Evolutionary conservation across 2,888 invertebrate species (phyloP).

Genomic region (Rhagophthalmus giganteus): DNA sequence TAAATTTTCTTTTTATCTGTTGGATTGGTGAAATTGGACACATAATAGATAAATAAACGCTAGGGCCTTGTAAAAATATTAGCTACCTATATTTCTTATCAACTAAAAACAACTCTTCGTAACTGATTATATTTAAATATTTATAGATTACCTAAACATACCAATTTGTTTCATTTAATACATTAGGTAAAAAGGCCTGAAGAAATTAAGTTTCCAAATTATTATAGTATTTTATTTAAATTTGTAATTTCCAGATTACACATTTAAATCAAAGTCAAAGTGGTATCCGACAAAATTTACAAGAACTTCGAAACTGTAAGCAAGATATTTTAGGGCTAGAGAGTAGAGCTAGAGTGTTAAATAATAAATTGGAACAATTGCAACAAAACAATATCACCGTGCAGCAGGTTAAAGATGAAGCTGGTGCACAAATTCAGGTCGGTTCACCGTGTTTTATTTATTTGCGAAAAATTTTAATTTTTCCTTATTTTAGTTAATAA

Average conservation of each 20-base stretch:
- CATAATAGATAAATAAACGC: too few species aligned
- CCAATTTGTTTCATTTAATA: too few species aligned
- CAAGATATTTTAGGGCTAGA: slow-evolving; percentile 27
- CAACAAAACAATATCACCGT: slow-evolving; percentile 13
- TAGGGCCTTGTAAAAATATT: too few species aligned
- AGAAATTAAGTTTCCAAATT: too few species aligned
- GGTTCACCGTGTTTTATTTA: slow-evolving; percentile 10
- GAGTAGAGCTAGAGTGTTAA: slow-evolving; percentile 27
- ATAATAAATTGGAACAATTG: slow-evolving; percentile 27
- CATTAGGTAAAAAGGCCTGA: too few species aligned
- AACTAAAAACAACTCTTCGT: too few species aligned
- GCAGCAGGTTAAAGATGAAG: slow-evolving; percentile 44
- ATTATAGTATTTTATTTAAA: too few species aligned
- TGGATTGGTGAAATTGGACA: background rate
- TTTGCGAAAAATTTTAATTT: background rate
- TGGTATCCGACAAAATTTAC: slow-evolving; percentile 16
- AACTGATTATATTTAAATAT: too few species aligned
- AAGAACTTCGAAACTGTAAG: slow-evolving; percentile 13
- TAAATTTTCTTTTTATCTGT: slow-evolving; percentile 35
- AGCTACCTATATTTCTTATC: too few species aligned
- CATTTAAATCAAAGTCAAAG: slow-evolving; percentile 37
- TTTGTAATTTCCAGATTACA: slow-evolving; percentile 34
- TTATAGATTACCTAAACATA: too few species aligned
- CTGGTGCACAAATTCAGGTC: slow-evolving; percentile 41
- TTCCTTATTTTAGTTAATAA: slow-evolving; percentile 33